phyloP scores from a whole-genome alignment of 53 echinoderm and acorn worm species.

The Paracentrotus lividus region DNA sequence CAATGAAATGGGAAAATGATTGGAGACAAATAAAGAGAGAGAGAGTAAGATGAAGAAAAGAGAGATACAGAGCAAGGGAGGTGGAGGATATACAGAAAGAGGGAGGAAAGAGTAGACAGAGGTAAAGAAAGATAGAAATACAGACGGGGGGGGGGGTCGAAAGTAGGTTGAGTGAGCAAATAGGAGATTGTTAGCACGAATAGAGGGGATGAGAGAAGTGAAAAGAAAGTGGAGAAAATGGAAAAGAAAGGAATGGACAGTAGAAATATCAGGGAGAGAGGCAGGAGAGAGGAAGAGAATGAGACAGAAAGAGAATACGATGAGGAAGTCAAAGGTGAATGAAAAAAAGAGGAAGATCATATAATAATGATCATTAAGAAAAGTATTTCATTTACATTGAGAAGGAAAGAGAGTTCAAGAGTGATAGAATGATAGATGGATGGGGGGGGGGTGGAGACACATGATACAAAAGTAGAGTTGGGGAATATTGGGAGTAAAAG shows the following conservation, averaged over 20 bases:
- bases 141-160: not conserved
- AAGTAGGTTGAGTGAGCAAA: not conserved
- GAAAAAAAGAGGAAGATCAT: not conserved
- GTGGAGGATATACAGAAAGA: not conserved
- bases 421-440: not conserved
- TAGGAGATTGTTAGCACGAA: no score
- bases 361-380: no score
- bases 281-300: no score
- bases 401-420: not conserved
- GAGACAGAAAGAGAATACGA: not conserved
- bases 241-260: no score
- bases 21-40: not conserved
- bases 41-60: not conserved
- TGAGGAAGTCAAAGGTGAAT: not conserved
- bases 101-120: not conserved
- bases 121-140: not conserved
- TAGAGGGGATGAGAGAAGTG: not conserved
- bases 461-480: no score
- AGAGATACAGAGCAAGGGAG: not conserved
- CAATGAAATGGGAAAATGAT: slow-evolving; percentile 48
- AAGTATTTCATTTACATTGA: no score
- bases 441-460: not conserved
- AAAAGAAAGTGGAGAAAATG: not conserved
- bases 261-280: no score
- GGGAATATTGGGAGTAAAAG: not conserved